Percentiles rank a stretch among this genome's conserved stretches.
These are phyloP conservation scores for Ctenopoma kingsleyae DNA, from an alignment of 2,797 vertebrate species.

Conservation along the genomic window DNA sequence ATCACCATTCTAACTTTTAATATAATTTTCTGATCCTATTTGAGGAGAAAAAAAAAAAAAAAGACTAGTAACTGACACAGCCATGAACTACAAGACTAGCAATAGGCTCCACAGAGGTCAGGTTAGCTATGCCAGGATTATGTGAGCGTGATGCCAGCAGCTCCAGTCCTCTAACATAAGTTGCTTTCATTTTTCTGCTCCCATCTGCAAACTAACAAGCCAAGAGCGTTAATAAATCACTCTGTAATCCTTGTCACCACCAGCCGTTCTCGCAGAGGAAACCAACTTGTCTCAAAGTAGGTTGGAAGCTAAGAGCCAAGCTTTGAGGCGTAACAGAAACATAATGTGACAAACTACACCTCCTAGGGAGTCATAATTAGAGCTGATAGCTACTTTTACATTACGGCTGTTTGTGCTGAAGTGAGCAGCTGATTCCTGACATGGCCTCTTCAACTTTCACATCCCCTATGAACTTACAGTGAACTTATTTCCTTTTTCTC, in stretches of 20 bases:
- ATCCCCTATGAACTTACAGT: slow-evolving; percentile 52
- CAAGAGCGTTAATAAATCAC: slow-evolving; percentile 3
- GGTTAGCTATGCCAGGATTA: too few relatives aligned
- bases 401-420: slow-evolving; percentile 9
- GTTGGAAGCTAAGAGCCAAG: slow-evolving; percentile 4
- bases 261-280: slow-evolving; percentile 17
- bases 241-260: slow-evolving; percentile 11
- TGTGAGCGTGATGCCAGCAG: background rate
- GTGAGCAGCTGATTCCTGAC: slow-evolving; percentile 29
- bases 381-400: slow-evolving; percentile 15
- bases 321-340: slow-evolving; percentile 23
- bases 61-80: too few relatives aligned
- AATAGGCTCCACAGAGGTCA: too few relatives aligned
- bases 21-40: too few relatives aligned
- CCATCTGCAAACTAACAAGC: slow-evolving; percentile 13
- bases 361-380: slow-evolving; percentile 21
- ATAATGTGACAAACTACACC: slow-evolving; percentile 24
- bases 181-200: background rate
- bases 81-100: too few relatives aligned
- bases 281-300: slow-evolving; percentile 6
- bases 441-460: slow-evolving; percentile 37
- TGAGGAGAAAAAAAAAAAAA: too few relatives aligned
- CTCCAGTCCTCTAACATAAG: background rate
- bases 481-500: slow-evolving; percentile 53
- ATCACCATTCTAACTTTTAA: too few relatives aligned